Percentiles rank a stretch among this genome's conserved stretches.
These are phyloP conservation scores for Syngnathus floridae DNA, from an alignment of 2,113 vertebrate species.

Conservation along the genomic window DNA sequence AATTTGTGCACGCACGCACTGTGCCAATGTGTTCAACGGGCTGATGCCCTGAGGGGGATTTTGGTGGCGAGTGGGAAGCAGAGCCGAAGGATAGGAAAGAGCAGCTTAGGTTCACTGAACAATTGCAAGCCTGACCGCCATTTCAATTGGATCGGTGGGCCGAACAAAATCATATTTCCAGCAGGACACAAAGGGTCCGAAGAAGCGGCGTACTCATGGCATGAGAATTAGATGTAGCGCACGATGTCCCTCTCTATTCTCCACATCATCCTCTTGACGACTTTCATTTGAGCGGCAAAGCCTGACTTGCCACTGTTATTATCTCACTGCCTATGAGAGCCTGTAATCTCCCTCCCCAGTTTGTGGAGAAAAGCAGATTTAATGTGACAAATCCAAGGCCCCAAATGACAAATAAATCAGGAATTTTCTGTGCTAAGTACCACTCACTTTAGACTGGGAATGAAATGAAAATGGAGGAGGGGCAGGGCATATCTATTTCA, in stretches of 20 bases:
- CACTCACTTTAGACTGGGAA: constrained; percentile 24
- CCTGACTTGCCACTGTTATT: constrained; percentile 26
- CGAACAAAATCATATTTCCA: constrained; percentile 30
- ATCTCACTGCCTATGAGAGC: constrained; percentile 44
- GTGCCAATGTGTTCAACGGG: constrained; percentile 25
- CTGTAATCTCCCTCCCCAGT: constrained; percentile 47
- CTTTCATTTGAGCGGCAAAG: constrained; percentile 46
- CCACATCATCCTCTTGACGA: constrained; percentile 31
- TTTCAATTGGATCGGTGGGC: constrained; percentile 31
- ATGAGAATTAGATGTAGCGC: constrained; percentile 35
- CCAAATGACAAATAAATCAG: constrained; percentile 57
- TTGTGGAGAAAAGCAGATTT: constrained; percentile 60
- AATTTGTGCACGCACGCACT: background rate
- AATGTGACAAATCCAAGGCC: constrained; percentile 53
- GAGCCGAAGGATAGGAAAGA: constrained; percentile 23
- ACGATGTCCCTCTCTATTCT: constrained; percentile 20
- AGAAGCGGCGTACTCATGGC: constrained; percentile 4
- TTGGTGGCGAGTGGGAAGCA: constrained; percentile 24
- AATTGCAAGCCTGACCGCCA: constrained; percentile 26
- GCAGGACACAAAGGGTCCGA: constrained; percentile 7
- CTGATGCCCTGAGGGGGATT: constrained; percentile 27
- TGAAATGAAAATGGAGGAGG: background rate
- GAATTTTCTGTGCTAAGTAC: constrained; percentile 43
- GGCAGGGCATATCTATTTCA: constrained; percentile 15
- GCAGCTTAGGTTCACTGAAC: constrained; percentile 32